Evolutionary conservation across 2,113 vertebrate genomes (phyloP), one percentile per base, ranked within the genome.

Genomic region (Eira barbara): DNA sequence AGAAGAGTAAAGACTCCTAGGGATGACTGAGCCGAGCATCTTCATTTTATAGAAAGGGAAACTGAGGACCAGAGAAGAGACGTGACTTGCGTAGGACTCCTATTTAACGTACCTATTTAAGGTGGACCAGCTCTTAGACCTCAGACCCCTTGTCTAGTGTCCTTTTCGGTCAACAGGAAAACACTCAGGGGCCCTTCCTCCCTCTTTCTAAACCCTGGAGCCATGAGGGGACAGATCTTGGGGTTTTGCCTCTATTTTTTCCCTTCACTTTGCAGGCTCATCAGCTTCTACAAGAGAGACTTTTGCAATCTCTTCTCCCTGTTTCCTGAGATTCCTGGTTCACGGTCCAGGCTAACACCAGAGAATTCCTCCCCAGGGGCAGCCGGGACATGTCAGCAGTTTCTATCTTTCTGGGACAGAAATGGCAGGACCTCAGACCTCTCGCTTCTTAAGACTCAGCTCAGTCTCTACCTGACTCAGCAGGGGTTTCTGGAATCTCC

Each of bases 391-490:
- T 21, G 65, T 97, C 97, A 98, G 97, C 93, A 95, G 47, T 97
- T 98, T 78, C 59, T 65, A 45, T 67, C 83, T 81, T 29, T 18
- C 52, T 82, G 90, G 82, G 71, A 84, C 89, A 95, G 31, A 94
- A 76, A 61, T 27, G 82, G 79, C 82, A 97, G 78, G 52, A 61
- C 76, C 87, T 97, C 74, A 82, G 67, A 78, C 82, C n/a, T 29
- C 63, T 49, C 1, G 12, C 89, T 97, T 98, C 52, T 92, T 34
- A 76, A 89, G 76, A 97, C 90, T 98, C 97, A 97, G 97, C 97
- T 97, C 71, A 73, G 74, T 94, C 47, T 92, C 39, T 21, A 91
- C 95, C 95, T 98, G 97, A 98, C 95, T 98, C 97, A 98, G 97
- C 98, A 98, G 91, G 93, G 63, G 79, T 82, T 95, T 92, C 84